Evolutionary conservation across 2,113 vertebrate species (phyloP).

Genomic region (Fukomys damarensis): DNA sequence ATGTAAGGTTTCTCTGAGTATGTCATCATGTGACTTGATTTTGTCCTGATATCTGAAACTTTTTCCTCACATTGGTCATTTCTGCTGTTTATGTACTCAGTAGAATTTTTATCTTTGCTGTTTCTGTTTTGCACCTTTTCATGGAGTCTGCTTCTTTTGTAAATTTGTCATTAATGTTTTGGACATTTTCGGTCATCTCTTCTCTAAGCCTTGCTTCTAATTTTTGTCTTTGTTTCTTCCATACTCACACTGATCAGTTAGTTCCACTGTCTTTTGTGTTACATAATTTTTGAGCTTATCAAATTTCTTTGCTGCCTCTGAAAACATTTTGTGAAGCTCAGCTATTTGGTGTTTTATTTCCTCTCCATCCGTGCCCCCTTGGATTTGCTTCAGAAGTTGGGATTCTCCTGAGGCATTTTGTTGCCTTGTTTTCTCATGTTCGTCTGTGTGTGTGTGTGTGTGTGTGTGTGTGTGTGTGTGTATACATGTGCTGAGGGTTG

Average conservation of each 20-base stretch:
- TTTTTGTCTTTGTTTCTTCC: background rate
- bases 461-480: background rate
- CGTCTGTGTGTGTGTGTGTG: background rate
- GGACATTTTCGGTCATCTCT: background rate
- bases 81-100: background rate
- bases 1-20: background rate
- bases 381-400: background rate
- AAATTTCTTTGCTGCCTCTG: background rate
- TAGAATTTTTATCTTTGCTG: background rate
- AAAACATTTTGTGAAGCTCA: background rate
- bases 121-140: background rate
- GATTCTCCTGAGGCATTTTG: background rate
- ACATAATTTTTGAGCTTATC: background rate
- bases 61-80: background rate
- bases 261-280: background rate
- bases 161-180: background rate
- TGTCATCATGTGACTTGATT: background rate
- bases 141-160: background rate
- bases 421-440: background rate
- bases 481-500: background rate
- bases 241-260: background rate
- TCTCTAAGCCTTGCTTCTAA: background rate
- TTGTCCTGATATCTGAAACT: background rate
- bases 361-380: background rate
- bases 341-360: background rate